Conservation (phyloP, 2,888 invertebrate genomes). For the Orthosia cruda region DNA sequence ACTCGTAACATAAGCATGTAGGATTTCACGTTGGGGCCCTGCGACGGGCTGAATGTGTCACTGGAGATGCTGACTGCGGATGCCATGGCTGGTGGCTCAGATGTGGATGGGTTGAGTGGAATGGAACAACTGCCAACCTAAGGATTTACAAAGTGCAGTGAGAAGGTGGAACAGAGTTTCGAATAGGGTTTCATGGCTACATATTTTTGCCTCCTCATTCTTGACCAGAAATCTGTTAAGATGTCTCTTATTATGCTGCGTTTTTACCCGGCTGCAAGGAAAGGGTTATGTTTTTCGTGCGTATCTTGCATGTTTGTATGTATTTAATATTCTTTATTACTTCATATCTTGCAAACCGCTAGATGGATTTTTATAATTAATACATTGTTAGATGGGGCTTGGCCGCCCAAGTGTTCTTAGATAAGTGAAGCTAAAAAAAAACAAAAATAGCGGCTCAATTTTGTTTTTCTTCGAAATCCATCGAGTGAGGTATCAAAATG, state of each 20-base stretch:
- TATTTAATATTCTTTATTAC: no score
- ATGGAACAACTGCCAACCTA: constrained; percentile 94
- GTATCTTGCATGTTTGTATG: no score
- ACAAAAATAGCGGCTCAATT: no score
- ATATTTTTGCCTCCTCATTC: not conserved
- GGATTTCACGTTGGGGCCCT: constrained; percentile 96
- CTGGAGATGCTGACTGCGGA: constrained; percentile 97
- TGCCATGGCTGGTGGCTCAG: constrained; percentile 93
- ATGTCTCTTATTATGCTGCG: not conserved
- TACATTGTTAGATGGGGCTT: no score
- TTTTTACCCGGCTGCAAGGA: no score
- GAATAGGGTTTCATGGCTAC: not conserved
- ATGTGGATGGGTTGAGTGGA: constrained; percentile 94
- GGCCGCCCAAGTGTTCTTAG: no score
- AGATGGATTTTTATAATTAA: no score
- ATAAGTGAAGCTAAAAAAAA: no score
- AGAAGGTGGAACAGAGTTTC: not conserved
- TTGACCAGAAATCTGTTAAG: not conserved
- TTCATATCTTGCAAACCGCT: no score
- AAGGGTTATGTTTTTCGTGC: no score
- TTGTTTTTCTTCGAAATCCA: no score
- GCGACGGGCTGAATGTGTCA: constrained; percentile 95
- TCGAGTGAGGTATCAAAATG: no score
- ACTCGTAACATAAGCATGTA: constrained; percentile 96
- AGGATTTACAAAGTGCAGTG: not conserved